phyloP scores from a whole-genome alignment of 1,140 invertebrate species.

The Cyrtorhinus lividipennis region DNA sequence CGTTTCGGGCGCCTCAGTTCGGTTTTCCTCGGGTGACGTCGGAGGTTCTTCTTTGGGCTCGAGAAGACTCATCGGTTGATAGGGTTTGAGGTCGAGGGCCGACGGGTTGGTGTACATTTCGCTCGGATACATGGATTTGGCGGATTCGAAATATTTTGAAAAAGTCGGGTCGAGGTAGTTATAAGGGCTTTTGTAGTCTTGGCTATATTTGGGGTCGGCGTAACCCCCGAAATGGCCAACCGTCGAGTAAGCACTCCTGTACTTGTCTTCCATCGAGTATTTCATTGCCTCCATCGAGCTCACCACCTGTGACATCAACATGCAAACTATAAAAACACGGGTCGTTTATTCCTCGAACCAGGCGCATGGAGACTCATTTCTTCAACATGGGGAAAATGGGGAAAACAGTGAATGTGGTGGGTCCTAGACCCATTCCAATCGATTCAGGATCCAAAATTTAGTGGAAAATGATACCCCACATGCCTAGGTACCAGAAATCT shows the following conservation, averaged over 20 bases:
- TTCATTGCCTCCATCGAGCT: constrained; percentile 63
- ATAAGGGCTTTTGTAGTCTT: constrained; percentile 28
- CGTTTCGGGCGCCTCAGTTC: constrained; percentile 35
- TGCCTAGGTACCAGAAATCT: no score
- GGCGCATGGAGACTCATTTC: no score
- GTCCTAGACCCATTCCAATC: no score
- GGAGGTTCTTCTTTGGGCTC: constrained; percentile 36
- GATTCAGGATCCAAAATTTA: no score
- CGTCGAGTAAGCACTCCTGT: constrained; percentile 50
- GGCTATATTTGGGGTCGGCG: constrained; percentile 36
- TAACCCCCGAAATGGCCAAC: constrained; percentile 39
- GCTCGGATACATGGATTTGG: constrained; percentile 44
- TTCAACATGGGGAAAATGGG: no score
- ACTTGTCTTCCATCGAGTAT: constrained; percentile 62
- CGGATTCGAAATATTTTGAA: constrained; percentile 60
- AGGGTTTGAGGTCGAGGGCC: neutral
- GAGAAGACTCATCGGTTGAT: neutral
- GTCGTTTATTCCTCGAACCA: no score
- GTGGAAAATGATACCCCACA: no score
- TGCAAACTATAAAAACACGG: no score
- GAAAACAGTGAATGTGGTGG: no score
- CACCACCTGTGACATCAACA: constrained; percentile 38
- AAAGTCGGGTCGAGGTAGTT: constrained; percentile 46
- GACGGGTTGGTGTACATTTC: neutral
- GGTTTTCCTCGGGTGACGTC: constrained; percentile 32